Base-by-base conservation (phyloP, 1,140 invertebrate genomes). In the Eufriesea mexicana region DNA sequence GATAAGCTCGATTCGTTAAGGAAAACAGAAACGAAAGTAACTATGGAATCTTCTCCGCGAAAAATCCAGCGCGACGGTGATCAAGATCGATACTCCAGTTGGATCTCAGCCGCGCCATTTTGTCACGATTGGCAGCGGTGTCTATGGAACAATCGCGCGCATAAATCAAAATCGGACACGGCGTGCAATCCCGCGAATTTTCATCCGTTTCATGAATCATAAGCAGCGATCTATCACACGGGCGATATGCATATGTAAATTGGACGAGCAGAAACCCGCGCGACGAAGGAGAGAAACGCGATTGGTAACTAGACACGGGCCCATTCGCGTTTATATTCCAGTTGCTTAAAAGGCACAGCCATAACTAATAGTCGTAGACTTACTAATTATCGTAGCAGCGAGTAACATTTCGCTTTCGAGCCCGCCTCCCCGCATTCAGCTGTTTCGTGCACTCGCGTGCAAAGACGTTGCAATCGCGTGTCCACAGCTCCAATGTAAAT, bases 381-480 rank as follows among this genome's bases (percentile, higher is more conserved):
- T 8, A 80, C 47, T 45, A 87, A 80, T 80, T 86, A 88, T 84
- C 64, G 64, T 79, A 81, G 47, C 25, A 82, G 59, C 49, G 35
- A 59, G 59, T 88, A 85, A 80, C 84, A 84, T 88, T 89, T 89
- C 79, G 79, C 87, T 89, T 89, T 89, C 87, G 73, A 57, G 86
- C 45, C 57, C n/a, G 61, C 10, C 49, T 64, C 49, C 51, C 47
- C 45, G n/a, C 59, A 68, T 78, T 86, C n/a, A 49, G 61, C n/a
- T 14, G n/a, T 20, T 61, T 77, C 18, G 71, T 76, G 80, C 28
- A 47, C n/a, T 75, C n/a, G 54, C 73, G 54, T 70, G 54, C 55
- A 54, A 47, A 62, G 57, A 67, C 75, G 55, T 8, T 51, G 9
- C 54, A 78, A 73, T 86, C 68, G 80, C 81, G 73, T 86, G 82